Base-by-base conservation (phyloP, 2,113 vertebrate genomes). In the Elachura formosa region DNA sequence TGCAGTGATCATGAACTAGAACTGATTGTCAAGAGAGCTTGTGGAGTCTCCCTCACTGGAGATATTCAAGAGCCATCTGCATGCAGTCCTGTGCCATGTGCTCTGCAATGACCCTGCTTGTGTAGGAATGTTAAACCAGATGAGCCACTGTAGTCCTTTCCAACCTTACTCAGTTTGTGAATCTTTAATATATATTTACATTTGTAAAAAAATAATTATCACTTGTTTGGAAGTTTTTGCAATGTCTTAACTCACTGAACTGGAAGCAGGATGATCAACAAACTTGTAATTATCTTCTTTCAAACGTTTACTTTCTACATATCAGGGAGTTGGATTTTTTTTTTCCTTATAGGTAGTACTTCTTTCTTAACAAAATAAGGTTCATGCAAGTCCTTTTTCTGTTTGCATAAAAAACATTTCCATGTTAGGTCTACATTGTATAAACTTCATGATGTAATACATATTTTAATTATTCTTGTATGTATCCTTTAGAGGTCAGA, bases 391-490 rank as follows among this genome's bases (percentile, higher is more conserved):
- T 34, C 4, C 5, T 88, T 90, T 49, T 20, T 74, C 59, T 76
- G 3, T 73, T 76, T 77, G 34, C 19, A 51, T 48, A 71, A 63
- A 72, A 86, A 88, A 23, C 1, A 14, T 56, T 86, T 88, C 45
- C 49, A 84, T 46, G 31, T 61, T 86, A 81, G 11, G 51, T 46
- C 51, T 91, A n/a, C 17, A 46, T 66, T 67, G 6, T 31, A 56
- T 6, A 69, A 66, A 69, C 24, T 62, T 86, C 12, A 41, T 29
- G 5, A 15, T 81, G 29, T 23, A 81, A 78, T 52, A 78, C 14
- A 38, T 91, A 58, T 79, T 76, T 88, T 73, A 95, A 72, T 82
- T 87, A 72, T 83, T 63, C 36, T 74, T 91, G 3, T 56, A 79
- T 38, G 18, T 38, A 79, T 14, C 36, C 71, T 83, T 73, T 56